Evolutionary conservation across 2,888 invertebrate species (phyloP), one percentile per base, ranked within the genome.

Genomic region (Drepanosiphum platanoidis): DNA sequence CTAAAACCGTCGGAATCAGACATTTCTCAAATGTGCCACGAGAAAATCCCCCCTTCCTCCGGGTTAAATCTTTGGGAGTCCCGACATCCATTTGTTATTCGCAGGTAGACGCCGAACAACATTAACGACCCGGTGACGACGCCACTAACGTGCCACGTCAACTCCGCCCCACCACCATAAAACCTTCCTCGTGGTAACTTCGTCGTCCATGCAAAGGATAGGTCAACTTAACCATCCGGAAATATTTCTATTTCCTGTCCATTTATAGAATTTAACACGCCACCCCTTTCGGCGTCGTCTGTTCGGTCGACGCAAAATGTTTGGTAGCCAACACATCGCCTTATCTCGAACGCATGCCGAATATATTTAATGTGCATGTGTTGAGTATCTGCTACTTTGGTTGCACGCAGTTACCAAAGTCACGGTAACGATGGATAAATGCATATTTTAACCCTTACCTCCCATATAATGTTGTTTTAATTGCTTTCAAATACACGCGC

Each of bases 51-150:
- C 81, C 27, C 18, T 58, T n/a, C n/a, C n/a, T n/a, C n/a, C n/a
- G n/a, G 46, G 81, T 61, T 61, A 61, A 82, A 72, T 82, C 71
- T 36, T 61, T 27, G 81, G 39, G 39, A 61, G 39, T 15, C 32
- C 71, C 30, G 61, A 72, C 30, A 30, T 72, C 71, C 81, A 82
- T 82, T 82, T 72, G 81, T 82, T 72, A 82, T 82, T n/a, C 81
- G 39, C 61, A 61, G 71, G 70, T 82, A 72, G 36, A 81, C 46
- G 30, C 68, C 27, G 36, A 32, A 72, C 30, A 36, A 58, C 39
- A 30, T 81, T 71, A 81, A 81, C 81, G 36, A 30, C 22, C 30
- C 32, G 46, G 39, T 9, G 3, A 5, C 34, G 1, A 3, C 52
- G 22, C 13, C 36, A 3, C n/a, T 3, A 36, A 27, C 66, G 30